Base-by-base conservation (phyloP, 2,113 vertebrate genomes). In the Hiodon tergisus region DNA sequence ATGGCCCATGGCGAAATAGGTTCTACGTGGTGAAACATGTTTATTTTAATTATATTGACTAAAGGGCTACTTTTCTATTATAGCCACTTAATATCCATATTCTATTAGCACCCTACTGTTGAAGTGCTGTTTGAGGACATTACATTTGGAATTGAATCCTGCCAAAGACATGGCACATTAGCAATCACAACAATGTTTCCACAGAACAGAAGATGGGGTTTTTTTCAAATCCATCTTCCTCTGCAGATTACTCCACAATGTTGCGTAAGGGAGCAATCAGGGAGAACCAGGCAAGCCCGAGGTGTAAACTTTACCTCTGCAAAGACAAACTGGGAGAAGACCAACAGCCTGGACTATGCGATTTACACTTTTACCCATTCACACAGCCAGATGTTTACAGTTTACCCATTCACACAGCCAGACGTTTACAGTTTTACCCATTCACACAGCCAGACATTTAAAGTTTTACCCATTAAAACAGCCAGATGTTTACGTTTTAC, bases 21-120 rank as follows among this genome's bases (percentile, higher is more conserved):
- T 78, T 75, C 78, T 67, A 67, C 7, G 71, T 78, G 76, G 78
- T 76, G 71, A 78, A 79, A 76, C 69, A 75, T 52, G 70, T 17
- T 75, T 48, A 6, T 71, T 81, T 81, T 83, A 79, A 80, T 83
- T 80, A 78, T 57, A 77, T 75, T 76, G 72, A 77, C 77, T 80
- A 71, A 75, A 78, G 54, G n/a, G 60, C 69, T 77, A 76, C 68
- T 74, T 79, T 81, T 74, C 77, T 71, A 76, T 74, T 79, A 78
- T 16, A 57, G 67, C 6, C 71, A 48, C 72, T 77, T 81, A 77
- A 78, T 77, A 73, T 79, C 58, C 61, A 51, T 76, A 52, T 73
- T 73, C 75, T 71, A 76, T 78, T 80, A 72, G 67, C 63, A 63
- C 59, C 58, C 68, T 31, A 52, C 57, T 47, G 72, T 73, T 71